These are phyloP conservation scores for Nemotelus pantherinus DNA, from an alignment of 2,888 invertebrate genomes.

Conservation along the genomic window DNA sequence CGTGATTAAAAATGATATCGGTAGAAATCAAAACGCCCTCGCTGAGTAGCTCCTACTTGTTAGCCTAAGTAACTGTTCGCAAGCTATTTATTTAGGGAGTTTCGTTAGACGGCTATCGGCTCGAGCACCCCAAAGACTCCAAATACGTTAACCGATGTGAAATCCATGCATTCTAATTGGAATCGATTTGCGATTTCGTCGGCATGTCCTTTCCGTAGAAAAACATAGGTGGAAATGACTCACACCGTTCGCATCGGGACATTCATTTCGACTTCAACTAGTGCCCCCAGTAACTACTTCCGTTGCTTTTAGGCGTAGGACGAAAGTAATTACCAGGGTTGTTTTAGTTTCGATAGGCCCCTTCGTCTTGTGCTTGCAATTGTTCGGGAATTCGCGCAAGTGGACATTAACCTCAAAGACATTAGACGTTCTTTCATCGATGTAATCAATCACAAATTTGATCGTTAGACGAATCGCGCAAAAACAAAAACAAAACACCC, in stretches of 20 bases:
- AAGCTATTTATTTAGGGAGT: neutral
- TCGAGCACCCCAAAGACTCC: neutral
- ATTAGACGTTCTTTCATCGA: slow-evolving; percentile 12
- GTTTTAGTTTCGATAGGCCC: neutral
- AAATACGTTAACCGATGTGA: neutral
- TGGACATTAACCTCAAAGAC: slow-evolving; percentile 7
- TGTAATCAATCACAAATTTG: slow-evolving; percentile 28
- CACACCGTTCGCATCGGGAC: neutral
- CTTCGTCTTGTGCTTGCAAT: neutral
- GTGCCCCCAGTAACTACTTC: neutral
- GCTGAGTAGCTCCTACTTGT: neutral
- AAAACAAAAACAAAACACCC: neutral
- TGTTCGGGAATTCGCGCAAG: neutral
- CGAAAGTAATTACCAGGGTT: slow-evolving; percentile 22
- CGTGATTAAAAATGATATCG: neutral
- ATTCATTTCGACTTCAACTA: neutral
- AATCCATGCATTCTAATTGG: slow-evolving; percentile 17
- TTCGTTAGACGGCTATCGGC: neutral
- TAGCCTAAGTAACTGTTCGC: neutral
- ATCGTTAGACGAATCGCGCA: neutral
- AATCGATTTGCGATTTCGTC: slow-evolving; percentile 23
- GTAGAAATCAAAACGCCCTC: neutral
- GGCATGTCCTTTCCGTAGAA: neutral
- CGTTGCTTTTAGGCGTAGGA: too few relatives aligned
- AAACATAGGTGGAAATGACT: neutral